A percentile compares a stretch with the other conserved stretches of the same genome.
Conservation (phyloP, 2,888 invertebrate species). For the Apeira syringaria region DNA sequence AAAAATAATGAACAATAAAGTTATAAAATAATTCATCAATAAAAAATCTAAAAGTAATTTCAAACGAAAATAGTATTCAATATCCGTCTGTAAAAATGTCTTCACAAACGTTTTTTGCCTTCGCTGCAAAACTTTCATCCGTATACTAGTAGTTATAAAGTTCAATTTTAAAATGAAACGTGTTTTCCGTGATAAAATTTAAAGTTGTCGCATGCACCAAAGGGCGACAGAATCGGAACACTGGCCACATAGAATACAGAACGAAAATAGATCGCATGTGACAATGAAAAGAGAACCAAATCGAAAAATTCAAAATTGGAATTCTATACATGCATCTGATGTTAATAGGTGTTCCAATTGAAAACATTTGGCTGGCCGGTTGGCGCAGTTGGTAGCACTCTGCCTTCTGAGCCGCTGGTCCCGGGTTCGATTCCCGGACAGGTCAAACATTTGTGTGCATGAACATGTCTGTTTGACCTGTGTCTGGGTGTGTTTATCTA, state of each 20-base stretch:
- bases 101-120: not conserved
- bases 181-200: slow-evolving; percentile 17
- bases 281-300: slow-evolving; percentile 52
- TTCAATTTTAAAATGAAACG: slow-evolving; percentile 3
- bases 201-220: slow-evolving; percentile 39
- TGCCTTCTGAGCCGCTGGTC: too few species aligned
- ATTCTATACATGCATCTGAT: slow-evolving; percentile 28
- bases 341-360: not conserved
- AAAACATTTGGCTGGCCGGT: too few species aligned
- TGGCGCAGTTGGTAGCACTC: too few species aligned
- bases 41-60: slow-evolving; percentile 7
- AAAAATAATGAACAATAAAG: too few species aligned
- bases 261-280: slow-evolving; percentile 55
- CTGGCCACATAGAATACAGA: slow-evolving; percentile 50
- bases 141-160: not conserved
- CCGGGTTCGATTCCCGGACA: too few species aligned
- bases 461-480: too few species aligned
- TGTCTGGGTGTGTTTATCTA: too few species aligned
- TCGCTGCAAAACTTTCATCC: not conserved
- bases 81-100: slow-evolving; percentile 14
- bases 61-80: slow-evolving; percentile 25
- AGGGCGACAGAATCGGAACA: slow-evolving; percentile 44
- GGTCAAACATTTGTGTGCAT: too few species aligned
- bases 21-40: slow-evolving; percentile 1
- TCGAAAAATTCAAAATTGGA: slow-evolving; percentile 40